Evolutionary conservation across 1,140 invertebrate genomes (phyloP), one percentile per base, ranked within the genome.

Genomic region (Euglossa dilemma): DNA sequence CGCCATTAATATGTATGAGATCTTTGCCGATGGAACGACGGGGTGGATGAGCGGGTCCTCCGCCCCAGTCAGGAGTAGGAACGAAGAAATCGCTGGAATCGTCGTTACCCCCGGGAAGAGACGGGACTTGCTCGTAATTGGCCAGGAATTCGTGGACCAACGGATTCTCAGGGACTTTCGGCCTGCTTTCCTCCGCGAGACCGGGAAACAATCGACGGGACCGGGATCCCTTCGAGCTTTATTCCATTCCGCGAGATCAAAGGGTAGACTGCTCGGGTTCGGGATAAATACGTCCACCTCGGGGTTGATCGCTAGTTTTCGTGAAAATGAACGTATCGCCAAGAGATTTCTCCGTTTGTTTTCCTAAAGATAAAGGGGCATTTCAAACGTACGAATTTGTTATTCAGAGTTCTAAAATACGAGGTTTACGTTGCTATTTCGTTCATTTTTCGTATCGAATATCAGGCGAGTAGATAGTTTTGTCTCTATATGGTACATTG

Each of bases 1-100:
- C 82, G 66, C 79, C 88, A 93, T 94, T 93, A 94, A 94, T 93
- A 94, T 94, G 92, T 91, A 94, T 94, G 92, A 94, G 91, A 92
- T 91, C 90, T 91, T 91, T 64, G 74, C 70, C 85, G 78, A 78
- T 85, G 28, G 54, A 47, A 63, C 72, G 47, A 20, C 50, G 12
- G n/a, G 28, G 14, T 59, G 43, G n/a, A 74, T 74, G 56, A 74
- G 45, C 20, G 36, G 36, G 6, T 11, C 25, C 23, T 14, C 36
- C 18, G 11, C 20, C 18, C 20, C 20, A 36, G 16, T 28, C 47
- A 9, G 7, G 18, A 11, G 12, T 36, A n/a, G n/a, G 11, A 36
- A 43, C n/a, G 82, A 83, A 84, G 83, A 78, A 81, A 79, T 84
- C 74, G 74, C 61, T 56, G 69, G 61, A 66, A 75, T 75, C 77